Evolutionary conservation across 2,888 invertebrate genomes (phyloP).

Genomic region (Cancer borealis): DNA sequence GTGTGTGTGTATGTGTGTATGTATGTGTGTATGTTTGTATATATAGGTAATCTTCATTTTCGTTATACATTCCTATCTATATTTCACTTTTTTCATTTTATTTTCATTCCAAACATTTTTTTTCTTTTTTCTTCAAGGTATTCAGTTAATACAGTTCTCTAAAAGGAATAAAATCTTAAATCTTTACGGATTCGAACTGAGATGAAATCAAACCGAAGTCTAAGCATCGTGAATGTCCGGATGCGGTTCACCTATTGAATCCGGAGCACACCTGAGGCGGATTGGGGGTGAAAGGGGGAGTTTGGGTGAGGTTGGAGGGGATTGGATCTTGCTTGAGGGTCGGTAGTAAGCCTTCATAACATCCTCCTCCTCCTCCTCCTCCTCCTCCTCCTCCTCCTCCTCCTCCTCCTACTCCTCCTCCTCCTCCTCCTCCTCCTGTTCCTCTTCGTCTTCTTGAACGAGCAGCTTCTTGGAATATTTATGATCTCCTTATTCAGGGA

Average conservation of each 20-base stretch:
- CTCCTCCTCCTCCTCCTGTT: not conserved
- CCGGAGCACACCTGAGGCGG: not conserved
- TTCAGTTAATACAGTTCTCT: not conserved
- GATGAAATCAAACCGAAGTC: not conserved
- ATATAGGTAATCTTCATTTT: not conserved
- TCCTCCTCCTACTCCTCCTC: not conserved
- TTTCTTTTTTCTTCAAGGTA: not conserved
- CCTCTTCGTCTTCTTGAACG: not conserved
- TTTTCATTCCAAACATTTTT: no score
- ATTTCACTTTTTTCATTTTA: no score
- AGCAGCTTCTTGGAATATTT: not conserved
- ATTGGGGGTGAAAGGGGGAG: not conserved
- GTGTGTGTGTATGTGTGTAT: not conserved
- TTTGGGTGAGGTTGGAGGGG: not conserved
- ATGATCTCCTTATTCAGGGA: constrained; percentile 1
- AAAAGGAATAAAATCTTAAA: not conserved
- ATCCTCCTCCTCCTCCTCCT: not conserved
- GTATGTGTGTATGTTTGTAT: no score
- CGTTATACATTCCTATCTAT: not conserved
- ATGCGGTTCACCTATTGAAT: constrained; percentile 8
- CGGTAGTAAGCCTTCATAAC: not conserved
- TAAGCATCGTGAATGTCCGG: not conserved
- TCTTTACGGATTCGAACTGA: not conserved
- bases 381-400: not conserved
- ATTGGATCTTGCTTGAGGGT: not conserved